Conservation (phyloP, 2,113 vertebrate genomes). For the Dasyurus viverrinus region DNA sequence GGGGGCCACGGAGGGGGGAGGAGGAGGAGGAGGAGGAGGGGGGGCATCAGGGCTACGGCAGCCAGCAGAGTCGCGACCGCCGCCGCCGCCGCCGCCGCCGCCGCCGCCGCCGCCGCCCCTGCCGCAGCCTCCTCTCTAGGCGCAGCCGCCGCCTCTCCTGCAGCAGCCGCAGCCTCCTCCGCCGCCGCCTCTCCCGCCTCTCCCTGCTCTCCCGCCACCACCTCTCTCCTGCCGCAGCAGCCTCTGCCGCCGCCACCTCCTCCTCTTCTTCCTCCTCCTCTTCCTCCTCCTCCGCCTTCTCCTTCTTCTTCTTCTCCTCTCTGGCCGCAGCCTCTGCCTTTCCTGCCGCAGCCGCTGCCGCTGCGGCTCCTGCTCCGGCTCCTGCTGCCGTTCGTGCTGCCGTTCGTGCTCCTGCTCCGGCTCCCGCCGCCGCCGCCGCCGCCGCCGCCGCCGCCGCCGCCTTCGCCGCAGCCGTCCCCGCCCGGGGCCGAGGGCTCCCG, state of each 20-base stretch:
- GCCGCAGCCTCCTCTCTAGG: too few relatives aligned
- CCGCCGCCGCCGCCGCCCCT: too few relatives aligned
- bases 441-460: conserved; percentile 2
- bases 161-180: neutral
- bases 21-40: neutral
- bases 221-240: too few relatives aligned
- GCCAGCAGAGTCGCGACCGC: neutral
- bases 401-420: neutral
- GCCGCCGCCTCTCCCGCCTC: too few relatives aligned
- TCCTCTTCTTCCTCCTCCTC: neutral
- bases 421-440: conserved; percentile 4
- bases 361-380: too few relatives aligned
- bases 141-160: too few relatives aligned
- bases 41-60: neutral
- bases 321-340: too few relatives aligned
- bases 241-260: neutral
- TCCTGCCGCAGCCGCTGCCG: too few relatives aligned
- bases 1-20: conserved; percentile 49
- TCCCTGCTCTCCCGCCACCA: neutral
- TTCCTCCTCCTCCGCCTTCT: neutral
- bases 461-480: conserved; percentile 72
- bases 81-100: neutral
- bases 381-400: too few relatives aligned
- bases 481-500: conserved; percentile 63
- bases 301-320: neutral